Base-by-base conservation (phyloP, 2,113 vertebrate genomes). In the Bufo gargarizans region DNA sequence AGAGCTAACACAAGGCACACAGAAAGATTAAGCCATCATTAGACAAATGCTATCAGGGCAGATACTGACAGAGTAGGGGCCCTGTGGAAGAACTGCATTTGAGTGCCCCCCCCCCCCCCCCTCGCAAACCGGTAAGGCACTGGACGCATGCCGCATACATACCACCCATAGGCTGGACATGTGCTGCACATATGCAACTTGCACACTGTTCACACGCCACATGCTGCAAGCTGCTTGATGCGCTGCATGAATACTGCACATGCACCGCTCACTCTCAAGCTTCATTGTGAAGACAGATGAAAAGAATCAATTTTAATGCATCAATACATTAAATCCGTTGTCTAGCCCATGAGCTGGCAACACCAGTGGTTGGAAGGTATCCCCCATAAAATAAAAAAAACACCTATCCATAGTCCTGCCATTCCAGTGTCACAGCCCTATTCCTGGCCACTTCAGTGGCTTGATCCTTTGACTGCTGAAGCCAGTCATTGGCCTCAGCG, bases 1-100 rank as follows among this genome's bases (percentile, higher is more conserved):
- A 83, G 63, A 83, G 47, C 81, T 67, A 83, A 49, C 58, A 61
- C 56, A 81, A 69, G 50, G 81, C 58, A 65, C 58, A 86, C 13
- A 63, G 9, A 53, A 59, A 69, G 61, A 67, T 78, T 49, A 78
- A 50, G 7, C 50, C 22, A 6, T 4, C 7, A 61, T 45, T 61
- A 61, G 45, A 53, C 20, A 81, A 81, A 45, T 43, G 14, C 77
- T 79, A 47, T 74, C 7, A 11, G 47, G 8, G 43, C 3, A 8
- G 33, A 47, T 5, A 7, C 14, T 47, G 2, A 10, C 6, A 47
- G 7, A 2, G 47, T 5, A 17, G 43, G 71, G 71, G 6, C 43
- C 5, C 14, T 47, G 71, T 47, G 33, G 6, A 74, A 17, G 69
- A 14, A 43, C 12, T 14, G 12, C 14, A 33, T 43, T 22, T 33